Evolutionary conservation across 2,113 vertebrate genomes (phyloP), one percentile per base, ranked within the genome.

Genomic region (Chiloscyllium plagiosum): DNA sequence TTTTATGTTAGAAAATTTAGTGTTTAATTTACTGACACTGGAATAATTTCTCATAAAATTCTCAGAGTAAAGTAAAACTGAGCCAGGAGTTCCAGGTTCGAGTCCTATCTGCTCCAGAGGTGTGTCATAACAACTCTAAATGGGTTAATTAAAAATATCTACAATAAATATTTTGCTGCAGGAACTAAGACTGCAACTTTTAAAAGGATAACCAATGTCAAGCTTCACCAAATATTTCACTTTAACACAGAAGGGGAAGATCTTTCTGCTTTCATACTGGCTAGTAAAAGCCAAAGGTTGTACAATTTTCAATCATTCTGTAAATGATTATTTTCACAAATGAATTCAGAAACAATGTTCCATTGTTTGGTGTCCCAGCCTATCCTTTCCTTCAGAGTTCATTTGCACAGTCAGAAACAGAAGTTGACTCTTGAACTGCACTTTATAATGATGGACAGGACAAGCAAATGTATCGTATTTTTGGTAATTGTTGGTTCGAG

Each of bases 341-440:
- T 95, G 93, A 95, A 50, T 95, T 95, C 47, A 72, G 68, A 22
- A 29, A 42, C 68, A 95, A 72, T 50, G 26, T 42, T 72, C 72
- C 47, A 70, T 69, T 26, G 8, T 47, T 72, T 70, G 50, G 68
- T 95, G 93, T 72, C 93, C 50, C 66, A 95, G 93, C 13, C 42
- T 72, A 70, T 42, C 47, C 42, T 72, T 47, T 95, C 42, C 22
- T 95, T 72, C 47, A 33, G 93, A 72, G 72, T 89, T 56, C 42
- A 95, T 95, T 70, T 72, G 92, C 66, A 66, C 61, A 68, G 92
- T 24, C 17, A 37, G 92, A 69, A 68, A 47, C 93, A 50, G 66
- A 95, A 72, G 68, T 72, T 70, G 93, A 95, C 93, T 95, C 69
- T 72, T 95, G 68, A 95, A 50, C 24, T 95, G 93, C 37, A 70